Evolutionary conservation across 2,797 vertebrate species (phyloP), one percentile per base, ranked within the genome.

Genomic region (Corythornis leucogaster): DNA sequence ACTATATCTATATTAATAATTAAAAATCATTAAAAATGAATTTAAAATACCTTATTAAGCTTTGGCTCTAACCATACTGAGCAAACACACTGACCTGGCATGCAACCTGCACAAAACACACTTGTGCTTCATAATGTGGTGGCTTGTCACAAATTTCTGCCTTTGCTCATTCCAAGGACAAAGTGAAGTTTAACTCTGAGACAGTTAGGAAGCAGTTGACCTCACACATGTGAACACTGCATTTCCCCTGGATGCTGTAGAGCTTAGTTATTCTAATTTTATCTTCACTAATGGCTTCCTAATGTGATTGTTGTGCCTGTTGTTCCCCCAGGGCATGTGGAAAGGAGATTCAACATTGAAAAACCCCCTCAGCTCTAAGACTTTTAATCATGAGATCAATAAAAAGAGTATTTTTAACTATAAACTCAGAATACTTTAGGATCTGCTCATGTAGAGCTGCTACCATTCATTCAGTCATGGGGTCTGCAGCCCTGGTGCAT

Each of bases 201-300:
- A 68, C 57, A 84, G 46, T 66, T 73, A 93, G 30, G 81, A 88
- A 79, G 57, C 21, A 55, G 70, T 92, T 88, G 69, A 55, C 85
- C 68, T 84, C 58, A 89, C 93, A 80, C 82, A 78, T 90, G 92
- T 92, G 89, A 88, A 90, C 83, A 59, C 46, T 82, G 64, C 61
- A 53, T 93, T 94, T 96, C 71, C 43, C 40, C 40, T 92, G 31
- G 75, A 18, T 19, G 69, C 18, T 31, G 15, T 91, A 1, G 3
- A 83, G 33, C 24, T 82, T 89, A 93, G 88, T 92, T 95, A 82
- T 78, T 93, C 75, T 92, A 94, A 93, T 95, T 94, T 87, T 94
- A 70, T 93, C 75, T 92, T 91, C 48, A 89, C 62, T 90, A 90
- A 90, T 71, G 40, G 68, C 35, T 89, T 93, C 91, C 73, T 94